Conservation (phyloP, 2,797 vertebrate species). For the Gymnopithys bicolor region DNA sequence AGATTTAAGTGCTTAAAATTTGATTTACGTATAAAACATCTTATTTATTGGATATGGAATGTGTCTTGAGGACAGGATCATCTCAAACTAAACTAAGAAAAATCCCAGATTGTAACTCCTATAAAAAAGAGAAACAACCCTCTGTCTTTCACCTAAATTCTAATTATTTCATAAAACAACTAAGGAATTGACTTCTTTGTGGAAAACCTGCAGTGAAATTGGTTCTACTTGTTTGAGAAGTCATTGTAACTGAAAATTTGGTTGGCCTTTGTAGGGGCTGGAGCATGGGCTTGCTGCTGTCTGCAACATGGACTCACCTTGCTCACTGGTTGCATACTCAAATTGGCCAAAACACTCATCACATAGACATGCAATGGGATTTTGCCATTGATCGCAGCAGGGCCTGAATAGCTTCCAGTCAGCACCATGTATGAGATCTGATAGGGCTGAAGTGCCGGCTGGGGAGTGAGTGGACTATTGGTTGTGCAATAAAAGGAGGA, state of each 20-base stretch:
- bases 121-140: neutral
- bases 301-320: neutral
- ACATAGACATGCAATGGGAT: neutral
- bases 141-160: neutral
- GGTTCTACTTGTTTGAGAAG: neutral
- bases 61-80: neutral
- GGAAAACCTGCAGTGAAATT: neutral
- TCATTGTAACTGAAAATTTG: neutral
- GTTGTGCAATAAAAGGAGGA: neutral
- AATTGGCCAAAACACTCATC: neutral
- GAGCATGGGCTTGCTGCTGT: neutral
- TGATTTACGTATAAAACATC: neutral
- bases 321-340: rapidly evolving
- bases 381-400: neutral
- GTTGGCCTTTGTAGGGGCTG: neutral
- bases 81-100: neutral
- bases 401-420: neutral
- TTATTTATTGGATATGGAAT: neutral
- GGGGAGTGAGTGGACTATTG: neutral
- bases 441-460: neutral
- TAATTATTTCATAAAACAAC: neutral
- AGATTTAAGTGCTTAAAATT: neutral
- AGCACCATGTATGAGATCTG: neutral
- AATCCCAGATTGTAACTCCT: neutral
- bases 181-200: neutral